Conservation (phyloP, 2,888 invertebrate genomes). For the Anthoptus insignis region DNA sequence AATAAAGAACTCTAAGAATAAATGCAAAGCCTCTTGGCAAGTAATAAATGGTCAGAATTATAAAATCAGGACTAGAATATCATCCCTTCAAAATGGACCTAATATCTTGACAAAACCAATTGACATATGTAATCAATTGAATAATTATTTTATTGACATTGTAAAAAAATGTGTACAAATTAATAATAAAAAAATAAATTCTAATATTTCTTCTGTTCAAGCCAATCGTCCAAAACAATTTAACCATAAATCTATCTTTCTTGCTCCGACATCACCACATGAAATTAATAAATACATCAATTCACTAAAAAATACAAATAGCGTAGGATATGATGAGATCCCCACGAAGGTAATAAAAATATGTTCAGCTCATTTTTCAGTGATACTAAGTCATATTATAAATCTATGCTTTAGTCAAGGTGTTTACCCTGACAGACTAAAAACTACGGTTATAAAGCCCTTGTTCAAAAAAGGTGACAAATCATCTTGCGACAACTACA, state of each 20-base stretch:
- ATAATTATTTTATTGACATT: constrained; percentile 16
- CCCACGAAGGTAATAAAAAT: constrained; percentile 2
- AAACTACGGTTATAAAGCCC: constrained; percentile 28
- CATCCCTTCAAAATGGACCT: not conserved
- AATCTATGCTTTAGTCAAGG: constrained; percentile 21
- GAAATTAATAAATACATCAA: constrained; percentile 19
- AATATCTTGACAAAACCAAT: not conserved
- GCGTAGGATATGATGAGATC: constrained; percentile 22
- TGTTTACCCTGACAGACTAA: constrained; percentile 15
- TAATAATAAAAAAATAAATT: no score
- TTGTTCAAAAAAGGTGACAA: constrained; percentile 21
- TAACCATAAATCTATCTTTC: constrained; percentile 21
- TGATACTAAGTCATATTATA: constrained; percentile 11
- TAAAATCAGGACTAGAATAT: not conserved
- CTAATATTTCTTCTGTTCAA: no score
- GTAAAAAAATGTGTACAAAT: no score
- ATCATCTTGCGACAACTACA: constrained; percentile 12
- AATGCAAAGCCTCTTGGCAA: constrained; percentile 24
- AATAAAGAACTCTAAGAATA: constrained; percentile 25
- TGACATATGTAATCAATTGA: constrained; percentile 18
- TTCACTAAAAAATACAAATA: constrained; percentile 22
- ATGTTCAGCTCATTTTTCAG: not conserved
- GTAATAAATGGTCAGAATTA: constrained; percentile 16
- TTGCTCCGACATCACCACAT: constrained; percentile 14
- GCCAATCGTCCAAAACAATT: no score